Percentiles rank a stretch among this genome's conserved stretches.
These are phyloP conservation scores for Tetranychus truncatus DNA, from an alignment of 2,888 invertebrate genomes.

Conservation along the genomic window DNA sequence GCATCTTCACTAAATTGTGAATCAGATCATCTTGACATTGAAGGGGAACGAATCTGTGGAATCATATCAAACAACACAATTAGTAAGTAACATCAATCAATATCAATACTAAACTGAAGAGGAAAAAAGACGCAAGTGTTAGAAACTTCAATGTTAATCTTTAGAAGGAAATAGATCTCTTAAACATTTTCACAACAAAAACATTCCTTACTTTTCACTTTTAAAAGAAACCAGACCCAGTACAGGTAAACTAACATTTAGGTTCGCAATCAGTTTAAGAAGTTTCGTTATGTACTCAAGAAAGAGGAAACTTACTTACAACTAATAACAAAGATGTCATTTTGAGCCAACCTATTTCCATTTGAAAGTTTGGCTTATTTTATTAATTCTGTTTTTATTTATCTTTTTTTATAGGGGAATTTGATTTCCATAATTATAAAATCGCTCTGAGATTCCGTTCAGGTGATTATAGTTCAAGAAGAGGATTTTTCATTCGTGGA, in stretches of 20 bases:
- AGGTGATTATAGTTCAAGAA: conserved; percentile 25
- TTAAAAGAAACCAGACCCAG: too few relatives aligned
- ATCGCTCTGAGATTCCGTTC: conserved; percentile 26
- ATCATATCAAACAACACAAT: conserved; percentile 23
- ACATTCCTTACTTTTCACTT: too few relatives aligned
- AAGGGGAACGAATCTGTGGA: conserved; percentile 27
- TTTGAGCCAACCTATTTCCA: background rate
- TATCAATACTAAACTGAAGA: conserved; percentile 3
- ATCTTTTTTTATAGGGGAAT: conserved; percentile 22
- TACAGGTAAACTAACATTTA: too few relatives aligned
- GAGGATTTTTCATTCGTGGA: conserved; percentile 28
- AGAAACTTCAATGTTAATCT: too few relatives aligned
- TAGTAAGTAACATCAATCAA: conserved; percentile 22
- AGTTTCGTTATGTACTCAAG: too few relatives aligned
- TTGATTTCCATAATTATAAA: conserved; percentile 26
- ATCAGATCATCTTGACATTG: conserved; percentile 27
- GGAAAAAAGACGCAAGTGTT: background rate
- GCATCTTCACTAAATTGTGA: conserved; percentile 24
- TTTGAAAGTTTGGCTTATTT: background rate
- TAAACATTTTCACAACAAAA: too few relatives aligned
- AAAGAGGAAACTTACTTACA: too few relatives aligned
- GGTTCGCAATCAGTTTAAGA: too few relatives aligned
- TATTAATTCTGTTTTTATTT: background rate
- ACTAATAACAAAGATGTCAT: too few relatives aligned
- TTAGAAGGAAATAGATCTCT: too few relatives aligned